Conservation (phyloP, 53 echinoderm and acorn worm genomes). For the Zoroaster sp. region DNA sequence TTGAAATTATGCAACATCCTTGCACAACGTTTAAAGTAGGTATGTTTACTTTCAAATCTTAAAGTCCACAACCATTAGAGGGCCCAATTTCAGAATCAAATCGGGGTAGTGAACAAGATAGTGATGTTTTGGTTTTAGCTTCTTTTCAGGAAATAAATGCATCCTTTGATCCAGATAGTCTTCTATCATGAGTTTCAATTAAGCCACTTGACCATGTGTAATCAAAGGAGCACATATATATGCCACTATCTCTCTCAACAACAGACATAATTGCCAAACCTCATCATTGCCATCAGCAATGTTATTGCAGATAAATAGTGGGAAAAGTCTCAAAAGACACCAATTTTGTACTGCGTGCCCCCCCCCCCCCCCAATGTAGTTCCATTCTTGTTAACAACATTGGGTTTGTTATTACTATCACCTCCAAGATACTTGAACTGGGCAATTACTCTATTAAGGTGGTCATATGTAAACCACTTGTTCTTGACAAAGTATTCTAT, state of each 20-base stretch:
- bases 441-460: constrained; percentile 40
- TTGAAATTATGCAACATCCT: constrained; percentile 60
- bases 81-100: constrained; percentile 66
- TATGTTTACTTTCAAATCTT: constrained; percentile 76
- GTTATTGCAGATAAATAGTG: constrained; percentile 37
- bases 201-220: constrained; percentile 38
- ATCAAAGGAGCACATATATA: constrained; percentile 54
- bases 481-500: constrained; percentile 27
- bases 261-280: constrained; percentile 43
- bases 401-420: constrained; percentile 61
- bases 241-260: constrained; percentile 49
- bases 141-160: constrained; percentile 25
- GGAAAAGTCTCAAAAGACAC: constrained; percentile 41
- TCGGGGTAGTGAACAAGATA: constrained; percentile 48
- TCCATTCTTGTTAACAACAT: constrained; percentile 49
- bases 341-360: constrained; percentile 70
- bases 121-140: constrained; percentile 73
- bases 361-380: constrained; percentile 55
- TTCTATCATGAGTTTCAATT: constrained; percentile 29
- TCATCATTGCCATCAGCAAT: constrained; percentile 34
- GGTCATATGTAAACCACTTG: constrained; percentile 51
- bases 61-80: constrained; percentile 67
- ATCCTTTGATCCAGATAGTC: constrained; percentile 33
- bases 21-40: constrained; percentile 60
- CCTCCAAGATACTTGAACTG: constrained; percentile 57